Conservation (phyloP, 1,140 invertebrate genomes). For the Sitophilus oryzae region DNA sequence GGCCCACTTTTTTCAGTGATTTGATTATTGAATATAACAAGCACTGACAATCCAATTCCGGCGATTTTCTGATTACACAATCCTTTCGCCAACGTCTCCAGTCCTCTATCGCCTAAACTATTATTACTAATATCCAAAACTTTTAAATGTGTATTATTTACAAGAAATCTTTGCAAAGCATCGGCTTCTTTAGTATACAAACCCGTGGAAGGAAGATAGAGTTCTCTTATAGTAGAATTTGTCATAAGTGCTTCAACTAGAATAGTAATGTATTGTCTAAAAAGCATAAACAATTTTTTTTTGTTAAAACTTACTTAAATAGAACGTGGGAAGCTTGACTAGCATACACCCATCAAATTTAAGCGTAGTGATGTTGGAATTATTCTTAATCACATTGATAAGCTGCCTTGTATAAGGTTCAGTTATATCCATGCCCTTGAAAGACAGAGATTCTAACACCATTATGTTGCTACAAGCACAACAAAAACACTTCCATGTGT, state of each 20-base stretch:
- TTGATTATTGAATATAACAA: conserved; percentile 40
- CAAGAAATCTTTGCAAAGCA: conserved; percentile 32
- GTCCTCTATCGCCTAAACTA: conserved; percentile 38
- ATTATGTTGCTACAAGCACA: conserved; percentile 31
- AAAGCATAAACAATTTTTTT: no score
- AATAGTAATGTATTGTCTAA: no score
- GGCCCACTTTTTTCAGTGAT: conserved; percentile 38
- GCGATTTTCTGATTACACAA: conserved; percentile 30
- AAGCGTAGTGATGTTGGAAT: conserved; percentile 31
- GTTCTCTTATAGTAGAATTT: conserved; percentile 34
- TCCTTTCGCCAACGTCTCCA: conserved; percentile 37
- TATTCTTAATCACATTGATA: conserved; percentile 30
- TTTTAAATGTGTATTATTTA: conserved; percentile 34
- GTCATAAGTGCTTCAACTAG: conserved; percentile 36
- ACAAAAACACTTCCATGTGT: conserved; percentile 36
- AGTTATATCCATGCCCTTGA: conserved; percentile 34
- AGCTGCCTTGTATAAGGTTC: conserved; percentile 35
- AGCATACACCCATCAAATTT: conserved; percentile 37
- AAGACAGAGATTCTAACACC: conserved; percentile 30
- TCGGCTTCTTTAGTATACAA: conserved; percentile 41
- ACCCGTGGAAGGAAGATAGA: conserved; percentile 38
- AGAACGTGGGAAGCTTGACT: conserved; percentile 34
- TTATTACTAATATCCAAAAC: conserved; percentile 42
- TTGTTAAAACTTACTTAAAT: conserved; percentile 39
- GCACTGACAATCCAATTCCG: conserved; percentile 33